Evolutionary conservation across 2,113 vertebrate species (phyloP).

Genomic region (Oriolus oriolus): DNA sequence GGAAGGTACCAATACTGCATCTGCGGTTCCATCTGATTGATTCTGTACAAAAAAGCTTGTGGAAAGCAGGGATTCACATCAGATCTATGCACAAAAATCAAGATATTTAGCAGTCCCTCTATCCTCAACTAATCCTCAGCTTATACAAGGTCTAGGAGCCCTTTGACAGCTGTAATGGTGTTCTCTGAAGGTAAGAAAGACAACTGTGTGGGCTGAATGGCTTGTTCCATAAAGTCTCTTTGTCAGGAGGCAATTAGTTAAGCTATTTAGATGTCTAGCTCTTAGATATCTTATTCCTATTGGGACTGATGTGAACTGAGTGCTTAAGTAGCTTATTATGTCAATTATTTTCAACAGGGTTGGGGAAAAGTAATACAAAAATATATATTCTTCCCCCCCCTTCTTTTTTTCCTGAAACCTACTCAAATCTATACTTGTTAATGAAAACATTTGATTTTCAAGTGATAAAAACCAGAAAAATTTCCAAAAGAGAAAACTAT

Average conservation of each 20-base stretch:
- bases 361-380: background rate
- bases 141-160: background rate
- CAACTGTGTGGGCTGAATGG: background rate
- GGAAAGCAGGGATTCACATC: background rate
- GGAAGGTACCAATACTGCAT: background rate
- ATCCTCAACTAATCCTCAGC: background rate
- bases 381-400: rapidly evolving
- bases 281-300: background rate
- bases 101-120: background rate
- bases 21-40: background rate
- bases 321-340: background rate
- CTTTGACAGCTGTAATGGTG: background rate
- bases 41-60: background rate
- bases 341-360: background rate
- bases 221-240: background rate
- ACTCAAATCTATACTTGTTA: background rate
- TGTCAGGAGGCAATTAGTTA: constrained; percentile 22
- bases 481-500: background rate
- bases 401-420: background rate
- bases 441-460: background rate
- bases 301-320: background rate
- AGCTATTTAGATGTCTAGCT: background rate
- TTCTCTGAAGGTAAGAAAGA: background rate
- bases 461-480: background rate
- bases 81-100: background rate